Conservation (phyloP, 92 coral and sea anemone genomes). For the Siderastrea radians region DNA sequence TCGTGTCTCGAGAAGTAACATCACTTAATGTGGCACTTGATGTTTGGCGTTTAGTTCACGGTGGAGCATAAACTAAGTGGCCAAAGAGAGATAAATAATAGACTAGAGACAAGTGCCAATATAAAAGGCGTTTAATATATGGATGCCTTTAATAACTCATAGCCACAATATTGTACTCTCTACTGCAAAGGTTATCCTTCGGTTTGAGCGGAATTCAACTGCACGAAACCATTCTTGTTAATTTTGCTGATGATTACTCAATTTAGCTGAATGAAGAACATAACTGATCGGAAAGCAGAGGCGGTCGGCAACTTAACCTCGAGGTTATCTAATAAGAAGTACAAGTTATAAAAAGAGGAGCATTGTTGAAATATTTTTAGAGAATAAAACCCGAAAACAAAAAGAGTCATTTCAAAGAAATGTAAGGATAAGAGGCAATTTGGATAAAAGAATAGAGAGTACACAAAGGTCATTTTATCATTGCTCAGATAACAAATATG, state of each 20-base stretch:
- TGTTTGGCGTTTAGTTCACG: constrained; percentile 44
- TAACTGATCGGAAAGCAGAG: neutral
- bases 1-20: constrained; percentile 32
- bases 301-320: too few relatives aligned
- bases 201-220: constrained; percentile 14
- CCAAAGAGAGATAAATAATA: constrained; percentile 49
- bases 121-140: constrained; percentile 32
- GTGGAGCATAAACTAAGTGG: constrained; percentile 61
- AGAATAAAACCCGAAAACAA: neutral
- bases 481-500: neutral
- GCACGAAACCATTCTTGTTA: neutral
- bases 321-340: neutral
- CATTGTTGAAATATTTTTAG: neutral
- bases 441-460: neutral
- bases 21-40: constrained; percentile 40
- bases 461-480: neutral
- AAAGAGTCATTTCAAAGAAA: constrained; percentile 18
- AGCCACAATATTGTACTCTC: constrained; percentile 28
- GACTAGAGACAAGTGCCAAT: constrained; percentile 23
- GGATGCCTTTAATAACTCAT: constrained; percentile 26
- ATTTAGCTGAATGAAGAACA: neutral
- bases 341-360: neutral
- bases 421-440: neutral
- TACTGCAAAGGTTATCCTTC: constrained; percentile 37
- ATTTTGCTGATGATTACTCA: neutral